Evolutionary conservation across 2,888 invertebrate species (phyloP).

Genomic region (Diabrotica balteata): DNA sequence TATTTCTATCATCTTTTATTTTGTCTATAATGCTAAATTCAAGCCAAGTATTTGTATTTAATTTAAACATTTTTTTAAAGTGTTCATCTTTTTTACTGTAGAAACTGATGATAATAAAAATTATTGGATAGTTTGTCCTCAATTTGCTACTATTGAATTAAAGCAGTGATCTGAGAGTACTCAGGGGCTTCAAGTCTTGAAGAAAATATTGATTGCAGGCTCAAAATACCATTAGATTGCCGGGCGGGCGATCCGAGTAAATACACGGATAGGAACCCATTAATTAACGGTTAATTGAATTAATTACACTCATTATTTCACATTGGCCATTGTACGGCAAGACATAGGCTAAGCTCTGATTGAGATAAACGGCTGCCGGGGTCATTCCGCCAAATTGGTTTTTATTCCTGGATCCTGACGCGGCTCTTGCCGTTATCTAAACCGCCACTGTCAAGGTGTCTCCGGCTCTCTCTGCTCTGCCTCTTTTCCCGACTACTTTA

Average conservation of each 20-base stretch:
- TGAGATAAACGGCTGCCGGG: constrained; percentile 60
- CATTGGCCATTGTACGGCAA: constrained; percentile 57
- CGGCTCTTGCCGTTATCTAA: constrained; percentile 40
- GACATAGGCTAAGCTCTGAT: constrained; percentile 59
- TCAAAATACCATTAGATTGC: constrained; percentile 61
- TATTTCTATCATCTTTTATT: too few relatives aligned
- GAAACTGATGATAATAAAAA: too few relatives aligned
- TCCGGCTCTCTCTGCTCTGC: constrained; percentile 32
- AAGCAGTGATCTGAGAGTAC: constrained; percentile 24
- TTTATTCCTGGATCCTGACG: constrained; percentile 50
- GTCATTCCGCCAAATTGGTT: constrained; percentile 61
- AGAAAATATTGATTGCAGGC: constrained; percentile 61
- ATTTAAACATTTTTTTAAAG: too few relatives aligned
- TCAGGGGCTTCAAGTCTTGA: constrained; percentile 34
- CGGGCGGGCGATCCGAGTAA: constrained; percentile 58
- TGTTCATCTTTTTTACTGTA: too few relatives aligned
- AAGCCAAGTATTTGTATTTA: too few relatives aligned
- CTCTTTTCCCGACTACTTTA: constrained; percentile 22
- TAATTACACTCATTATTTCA: constrained; percentile 64
- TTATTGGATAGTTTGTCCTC: constrained; percentile 5
- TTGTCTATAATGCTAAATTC: too few relatives aligned
- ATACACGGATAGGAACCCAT: constrained; percentile 62
- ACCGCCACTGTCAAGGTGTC: constrained; percentile 51
- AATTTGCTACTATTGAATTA: constrained; percentile 27
- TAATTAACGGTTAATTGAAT: constrained; percentile 66